These are phyloP conservation scores for Lepidocolaptes lacrymiger DNA, from an alignment of 2,797 vertebrate genomes.

Conservation along the genomic window DNA sequence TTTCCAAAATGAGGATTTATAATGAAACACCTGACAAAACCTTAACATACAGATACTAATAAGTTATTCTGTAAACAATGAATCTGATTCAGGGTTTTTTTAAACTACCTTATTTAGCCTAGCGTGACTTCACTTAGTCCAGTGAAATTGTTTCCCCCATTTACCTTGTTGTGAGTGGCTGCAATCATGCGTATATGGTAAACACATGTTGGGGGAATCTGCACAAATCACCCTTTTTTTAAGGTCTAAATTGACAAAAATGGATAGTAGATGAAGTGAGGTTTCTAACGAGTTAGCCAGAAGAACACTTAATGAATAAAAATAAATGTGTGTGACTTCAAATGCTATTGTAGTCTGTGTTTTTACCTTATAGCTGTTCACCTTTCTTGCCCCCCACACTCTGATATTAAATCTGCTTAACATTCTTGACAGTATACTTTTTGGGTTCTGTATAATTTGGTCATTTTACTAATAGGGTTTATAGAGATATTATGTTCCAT, in stretches of 20 bases:
- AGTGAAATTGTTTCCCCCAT: neutral
- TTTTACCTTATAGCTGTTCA: neutral
- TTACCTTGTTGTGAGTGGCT: conserved; percentile 27
- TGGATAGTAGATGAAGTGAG: conserved; percentile 49
- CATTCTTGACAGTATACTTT: conserved; percentile 21
- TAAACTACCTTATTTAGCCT: conserved; percentile 24
- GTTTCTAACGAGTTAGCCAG: conserved; percentile 35
- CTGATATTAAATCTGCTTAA: neutral
- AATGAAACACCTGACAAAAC: conserved; percentile 69
- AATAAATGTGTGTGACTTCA: conserved; percentile 4
- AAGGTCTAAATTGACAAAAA: neutral
- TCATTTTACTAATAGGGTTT: conserved; percentile 59
- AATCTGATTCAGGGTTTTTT: conserved; percentile 25
- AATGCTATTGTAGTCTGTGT: neutral
- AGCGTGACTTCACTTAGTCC: conserved; percentile 11
- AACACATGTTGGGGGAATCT: conserved; percentile 36
- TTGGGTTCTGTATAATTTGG: conserved; percentile 17
- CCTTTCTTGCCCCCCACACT: neutral
- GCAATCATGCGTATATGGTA: conserved; percentile 32
- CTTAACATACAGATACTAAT: conserved; percentile 55
- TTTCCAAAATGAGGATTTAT: conserved; percentile 55
- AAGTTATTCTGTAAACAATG: conserved; percentile 61
- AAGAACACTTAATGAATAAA: conserved; percentile 39
- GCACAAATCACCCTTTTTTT: neutral
- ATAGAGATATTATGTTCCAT: conserved; percentile 52